These are phyloP conservation scores for Stenolophus ochropezus DNA, from an alignment of 2,888 invertebrate genomes.

Conservation along the genomic window DNA sequence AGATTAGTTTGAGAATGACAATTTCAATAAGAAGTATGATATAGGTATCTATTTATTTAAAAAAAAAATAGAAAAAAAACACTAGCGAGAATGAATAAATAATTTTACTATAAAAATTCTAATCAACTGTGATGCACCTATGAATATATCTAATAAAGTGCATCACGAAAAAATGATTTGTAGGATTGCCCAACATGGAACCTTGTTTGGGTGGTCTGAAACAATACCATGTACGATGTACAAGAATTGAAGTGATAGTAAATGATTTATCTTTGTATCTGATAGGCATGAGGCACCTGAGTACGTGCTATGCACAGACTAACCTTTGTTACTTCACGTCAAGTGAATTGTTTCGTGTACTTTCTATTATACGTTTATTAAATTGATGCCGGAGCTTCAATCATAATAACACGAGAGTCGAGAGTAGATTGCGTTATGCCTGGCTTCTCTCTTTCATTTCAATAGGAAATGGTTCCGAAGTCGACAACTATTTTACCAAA, in stretches of 20 bases:
- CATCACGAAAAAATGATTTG: background rate
- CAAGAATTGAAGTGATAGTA: background rate
- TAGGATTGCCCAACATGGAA: background rate
- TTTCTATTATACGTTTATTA: constrained; percentile 20
- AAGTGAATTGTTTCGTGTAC: constrained; percentile 17
- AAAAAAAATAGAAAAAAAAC: no score
- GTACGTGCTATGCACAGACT: background rate
- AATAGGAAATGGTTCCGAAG: no score
- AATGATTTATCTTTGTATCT: constrained; percentile 23
- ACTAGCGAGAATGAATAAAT: no score
- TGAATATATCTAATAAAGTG: background rate
- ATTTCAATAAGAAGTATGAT: no score
- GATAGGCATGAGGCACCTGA: background rate
- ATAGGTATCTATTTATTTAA: no score
- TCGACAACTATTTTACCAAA: no score
- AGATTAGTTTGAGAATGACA: no score
- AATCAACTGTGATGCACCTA: background rate
- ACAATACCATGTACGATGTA: background rate
- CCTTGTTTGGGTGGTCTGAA: background rate
- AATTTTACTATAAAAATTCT: background rate
- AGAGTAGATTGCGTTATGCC: background rate
- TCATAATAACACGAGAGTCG: background rate
- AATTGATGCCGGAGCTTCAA: background rate
- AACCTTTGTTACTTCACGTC: constrained; percentile 23
- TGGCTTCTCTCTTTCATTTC: no score